Evolutionary conservation across 2,888 invertebrate genomes (phyloP).

Genomic region (Lysandra coridon): DNA sequence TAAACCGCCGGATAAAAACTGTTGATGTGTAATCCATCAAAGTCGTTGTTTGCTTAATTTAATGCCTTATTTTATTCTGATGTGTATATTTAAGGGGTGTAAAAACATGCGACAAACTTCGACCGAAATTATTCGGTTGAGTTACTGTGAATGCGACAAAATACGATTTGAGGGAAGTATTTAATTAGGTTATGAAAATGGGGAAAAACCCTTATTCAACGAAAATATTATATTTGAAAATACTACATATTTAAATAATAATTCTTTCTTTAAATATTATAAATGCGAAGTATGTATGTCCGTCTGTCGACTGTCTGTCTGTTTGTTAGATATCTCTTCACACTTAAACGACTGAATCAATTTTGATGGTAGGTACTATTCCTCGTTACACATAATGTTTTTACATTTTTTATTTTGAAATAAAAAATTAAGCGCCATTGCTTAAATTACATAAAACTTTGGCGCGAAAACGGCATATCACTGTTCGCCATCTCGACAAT

Average conservation of each 20-base stretch:
- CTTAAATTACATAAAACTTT: not conserved
- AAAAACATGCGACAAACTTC: slow-evolving; percentile 15
- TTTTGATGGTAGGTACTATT: too few species aligned
- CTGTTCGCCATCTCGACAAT: not conserved
- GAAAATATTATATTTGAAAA: not conserved
- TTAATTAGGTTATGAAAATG: not conserved
- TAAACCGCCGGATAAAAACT: slow-evolving; percentile 16
- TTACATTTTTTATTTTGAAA: too few species aligned
- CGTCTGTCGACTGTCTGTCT: too few species aligned
- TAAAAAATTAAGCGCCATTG: not conserved
- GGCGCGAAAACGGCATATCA: not conserved
- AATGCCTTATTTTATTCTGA: slow-evolving; percentile 22
- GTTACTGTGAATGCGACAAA: not conserved
- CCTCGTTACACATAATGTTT: too few species aligned
- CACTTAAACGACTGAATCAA: too few species aligned
- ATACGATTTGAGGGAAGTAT: not conserved
- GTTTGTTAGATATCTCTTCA: too few species aligned
- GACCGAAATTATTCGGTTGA: not conserved
- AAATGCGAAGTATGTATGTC: too few species aligned
- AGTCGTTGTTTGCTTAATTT: slow-evolving; percentile 27
- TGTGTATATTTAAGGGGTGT: slow-evolving; percentile 18
- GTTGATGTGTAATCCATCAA: slow-evolving; percentile 26
- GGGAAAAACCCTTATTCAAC: not conserved
- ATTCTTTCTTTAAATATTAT: too few species aligned
- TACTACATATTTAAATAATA: too few species aligned